A percentile compares a stretch with the other conserved stretches of the same genome.
Conservation (phyloP, 1,140 invertebrate genomes). For the Meteorus sp. region DNA sequence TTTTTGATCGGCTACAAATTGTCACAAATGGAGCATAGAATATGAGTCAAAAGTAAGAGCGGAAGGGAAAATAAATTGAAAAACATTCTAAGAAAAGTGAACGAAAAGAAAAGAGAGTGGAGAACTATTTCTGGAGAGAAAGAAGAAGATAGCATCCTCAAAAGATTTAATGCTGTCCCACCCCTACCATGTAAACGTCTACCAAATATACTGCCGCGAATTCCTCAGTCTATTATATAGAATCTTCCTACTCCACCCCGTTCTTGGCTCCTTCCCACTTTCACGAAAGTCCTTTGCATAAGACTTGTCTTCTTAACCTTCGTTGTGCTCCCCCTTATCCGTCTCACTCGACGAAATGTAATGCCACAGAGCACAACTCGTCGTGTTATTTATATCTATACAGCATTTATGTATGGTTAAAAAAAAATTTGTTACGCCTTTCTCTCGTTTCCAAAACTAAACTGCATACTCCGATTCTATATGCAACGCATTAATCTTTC, state of each 20-base stretch:
- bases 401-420: no score
- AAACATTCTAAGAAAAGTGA: neutral
- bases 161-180: conserved; percentile 39
- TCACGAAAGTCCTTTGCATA: conserved; percentile 4
- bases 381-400: no score
- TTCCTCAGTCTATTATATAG: conserved; percentile 27
- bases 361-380: no score
- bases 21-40: neutral
- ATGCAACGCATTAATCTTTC: no score
- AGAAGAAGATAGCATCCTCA: neutral
- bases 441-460: no score
- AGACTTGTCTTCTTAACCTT: conserved; percentile 4
- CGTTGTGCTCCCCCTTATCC: neutral
- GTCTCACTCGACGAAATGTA: neutral
- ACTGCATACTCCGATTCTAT: no score
- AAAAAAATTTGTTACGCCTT: no score
- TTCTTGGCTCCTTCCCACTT: conserved; percentile 19
- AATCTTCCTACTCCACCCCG: conserved; percentile 25
- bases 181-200: conserved; percentile 41
- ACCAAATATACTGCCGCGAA: conserved; percentile 34
- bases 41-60: neutral
- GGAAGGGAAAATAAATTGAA: neutral
- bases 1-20: no score
- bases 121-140: conserved; percentile 10
- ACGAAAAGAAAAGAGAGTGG: neutral